Conservation (phyloP, 2,888 invertebrate species). For the Plagodis dolabraria region DNA sequence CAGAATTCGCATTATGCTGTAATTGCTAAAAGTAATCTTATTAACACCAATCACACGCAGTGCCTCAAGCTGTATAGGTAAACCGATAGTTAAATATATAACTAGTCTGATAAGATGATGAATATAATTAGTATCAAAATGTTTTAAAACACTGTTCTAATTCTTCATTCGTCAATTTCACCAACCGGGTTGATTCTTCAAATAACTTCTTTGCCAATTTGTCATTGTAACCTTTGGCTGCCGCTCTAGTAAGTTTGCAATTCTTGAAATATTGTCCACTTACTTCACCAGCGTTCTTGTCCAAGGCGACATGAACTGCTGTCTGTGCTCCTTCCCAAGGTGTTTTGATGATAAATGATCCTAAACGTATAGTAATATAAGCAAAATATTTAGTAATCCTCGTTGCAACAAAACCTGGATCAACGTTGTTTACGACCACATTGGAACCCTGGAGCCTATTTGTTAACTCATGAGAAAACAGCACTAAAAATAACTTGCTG, state of each 20-base stretch:
- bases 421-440: slow-evolving; percentile 91
- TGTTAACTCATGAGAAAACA: slow-evolving; percentile 88
- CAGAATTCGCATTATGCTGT: no score
- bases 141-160: slow-evolving; percentile 75
- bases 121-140: no score
- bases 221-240: slow-evolving; percentile 84
- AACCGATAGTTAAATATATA: no score
- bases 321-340: slow-evolving; percentile 91
- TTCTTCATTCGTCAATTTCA: slow-evolving; percentile 85
- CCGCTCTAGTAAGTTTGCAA: slow-evolving; percentile 84
- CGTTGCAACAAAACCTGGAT: slow-evolving; percentile 92
- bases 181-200: slow-evolving; percentile 89
- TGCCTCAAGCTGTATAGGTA: no score
- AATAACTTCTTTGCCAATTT: slow-evolving; percentile 89
- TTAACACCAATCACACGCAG: no score
- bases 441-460: slow-evolving; percentile 85
- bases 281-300: slow-evolving; percentile 86
- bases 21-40: no score
- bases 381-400: slow-evolving; percentile 71
- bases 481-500: slow-evolving; percentile 89
- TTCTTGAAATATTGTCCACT: slow-evolving; percentile 90
- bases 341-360: slow-evolving; percentile 86
- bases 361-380: slow-evolving; percentile 52
- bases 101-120: no score
- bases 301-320: slow-evolving; percentile 87